Conservation (phyloP, 2,797 vertebrate species). For the Staurois parvus region DNA sequence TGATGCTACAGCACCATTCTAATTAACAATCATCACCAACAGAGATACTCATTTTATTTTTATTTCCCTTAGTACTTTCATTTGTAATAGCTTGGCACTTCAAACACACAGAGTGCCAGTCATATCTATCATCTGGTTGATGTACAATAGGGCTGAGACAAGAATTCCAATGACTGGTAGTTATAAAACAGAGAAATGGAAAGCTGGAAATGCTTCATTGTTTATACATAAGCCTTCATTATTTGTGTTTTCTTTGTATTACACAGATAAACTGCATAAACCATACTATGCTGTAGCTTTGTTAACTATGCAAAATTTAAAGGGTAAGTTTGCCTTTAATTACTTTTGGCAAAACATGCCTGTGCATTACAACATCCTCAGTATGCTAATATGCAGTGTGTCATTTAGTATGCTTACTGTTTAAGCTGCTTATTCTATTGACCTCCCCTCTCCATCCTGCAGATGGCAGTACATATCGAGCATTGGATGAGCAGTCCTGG, state of each 20-base stretch:
- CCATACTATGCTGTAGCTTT: no score
- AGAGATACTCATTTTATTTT: slow-evolving; percentile 15
- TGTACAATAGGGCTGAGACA: not conserved
- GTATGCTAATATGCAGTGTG: no score
- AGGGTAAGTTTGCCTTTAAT: no score
- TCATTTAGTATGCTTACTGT: no score
- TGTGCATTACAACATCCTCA: no score
- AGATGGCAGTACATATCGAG: no score
- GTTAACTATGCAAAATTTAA: no score
- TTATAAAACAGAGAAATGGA: not conserved
- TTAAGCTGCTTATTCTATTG: no score
- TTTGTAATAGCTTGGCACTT: slow-evolving; percentile 12
- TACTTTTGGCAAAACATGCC: no score
- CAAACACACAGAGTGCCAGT: not conserved
- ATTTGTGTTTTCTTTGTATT: not conserved
- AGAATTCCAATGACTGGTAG: not conserved
- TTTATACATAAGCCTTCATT: not conserved
- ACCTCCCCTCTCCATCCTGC: no score
- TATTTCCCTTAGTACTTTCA: slow-evolving; percentile 6
- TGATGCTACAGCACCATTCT: not conserved
- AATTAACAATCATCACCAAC: slow-evolving; percentile 27
- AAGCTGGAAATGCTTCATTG: not conserved
- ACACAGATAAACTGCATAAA: no score
- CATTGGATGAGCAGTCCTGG: no score
- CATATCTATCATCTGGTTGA: slow-evolving; percentile 5